A percentile compares a stretch with the other conserved stretches of the same genome.
Conservation (phyloP, 1,140 invertebrate species). For the Drosophila dunni region DNA sequence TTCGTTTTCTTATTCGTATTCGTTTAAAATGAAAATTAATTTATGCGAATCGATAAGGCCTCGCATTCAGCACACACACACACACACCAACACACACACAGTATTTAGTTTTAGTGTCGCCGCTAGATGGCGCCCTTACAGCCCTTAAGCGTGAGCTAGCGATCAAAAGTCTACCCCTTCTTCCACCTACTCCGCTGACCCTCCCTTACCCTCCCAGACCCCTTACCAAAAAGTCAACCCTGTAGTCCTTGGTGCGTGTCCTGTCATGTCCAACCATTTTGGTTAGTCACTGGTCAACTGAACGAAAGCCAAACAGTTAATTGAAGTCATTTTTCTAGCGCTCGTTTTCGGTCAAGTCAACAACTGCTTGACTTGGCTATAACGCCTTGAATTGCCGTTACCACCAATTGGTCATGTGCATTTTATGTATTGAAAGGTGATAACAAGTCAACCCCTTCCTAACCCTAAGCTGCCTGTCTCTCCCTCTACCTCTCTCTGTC, state of each 20-base stretch:
- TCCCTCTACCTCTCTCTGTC: neutral
- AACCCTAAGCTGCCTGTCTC: neutral
- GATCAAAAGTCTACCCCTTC: conserved; percentile 11
- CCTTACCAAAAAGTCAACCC: neutral
- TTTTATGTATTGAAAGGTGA: conserved; percentile 78
- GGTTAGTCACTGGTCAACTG: conserved; percentile 77
- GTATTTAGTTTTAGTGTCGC: conserved; percentile 28
- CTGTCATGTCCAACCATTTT: conserved; percentile 49
- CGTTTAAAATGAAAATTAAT: conserved; percentile 83
- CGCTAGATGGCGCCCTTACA: conserved; percentile 45
- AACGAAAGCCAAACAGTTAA: conserved; percentile 57
- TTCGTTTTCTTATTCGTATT: conserved; percentile 59
- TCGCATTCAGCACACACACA: conserved; percentile 14
- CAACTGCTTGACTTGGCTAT: conserved; percentile 15
- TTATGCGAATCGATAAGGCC: conserved; percentile 80
- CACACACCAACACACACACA: neutral
- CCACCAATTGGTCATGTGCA: conserved; percentile 58
- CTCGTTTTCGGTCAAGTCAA: conserved; percentile 52
- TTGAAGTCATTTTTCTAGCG: conserved; percentile 80
- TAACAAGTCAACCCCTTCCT: conserved; percentile 50
- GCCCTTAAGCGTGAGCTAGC: conserved; percentile 23
- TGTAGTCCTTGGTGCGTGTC: conserved; percentile 53
- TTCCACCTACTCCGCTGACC: neutral
- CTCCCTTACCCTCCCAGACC: neutral
- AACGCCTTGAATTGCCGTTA: conserved; percentile 14